Conservation (phyloP, 2,797 vertebrate genomes). For the Todus mexicanus region DNA sequence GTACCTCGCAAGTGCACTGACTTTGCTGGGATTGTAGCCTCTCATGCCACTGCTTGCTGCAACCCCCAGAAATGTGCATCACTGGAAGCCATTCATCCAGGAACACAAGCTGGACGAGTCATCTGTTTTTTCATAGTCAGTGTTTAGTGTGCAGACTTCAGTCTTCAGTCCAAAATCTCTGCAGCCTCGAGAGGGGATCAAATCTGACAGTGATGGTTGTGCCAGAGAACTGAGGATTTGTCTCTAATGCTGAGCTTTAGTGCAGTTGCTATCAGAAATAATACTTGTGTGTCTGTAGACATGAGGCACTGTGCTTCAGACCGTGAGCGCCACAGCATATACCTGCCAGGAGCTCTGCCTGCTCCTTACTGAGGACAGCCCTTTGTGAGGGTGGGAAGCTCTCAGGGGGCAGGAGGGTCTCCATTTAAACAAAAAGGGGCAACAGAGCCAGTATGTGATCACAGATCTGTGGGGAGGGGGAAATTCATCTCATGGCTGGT, state of each 20-base stretch:
- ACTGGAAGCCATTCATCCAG: not conserved
- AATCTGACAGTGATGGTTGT: not conserved
- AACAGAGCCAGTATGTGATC: not conserved
- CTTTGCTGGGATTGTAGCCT: not conserved
- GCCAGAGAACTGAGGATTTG: not conserved
- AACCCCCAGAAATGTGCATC: rapidly evolving
- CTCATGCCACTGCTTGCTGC: not conserved
- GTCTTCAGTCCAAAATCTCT: not conserved
- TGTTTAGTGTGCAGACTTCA: not conserved
- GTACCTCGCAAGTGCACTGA: not conserved
- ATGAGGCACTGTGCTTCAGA: rapidly evolving
- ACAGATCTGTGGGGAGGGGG: not conserved
- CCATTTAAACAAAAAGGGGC: not conserved
- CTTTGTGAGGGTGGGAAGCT: rapidly evolving
- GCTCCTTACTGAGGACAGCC: not conserved
- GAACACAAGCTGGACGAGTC: not conserved
- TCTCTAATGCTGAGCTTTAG: not conserved
- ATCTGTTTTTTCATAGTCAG: rapidly evolving
- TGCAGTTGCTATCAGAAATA: not conserved
- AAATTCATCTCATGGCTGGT: not conserved
- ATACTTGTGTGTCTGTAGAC: not conserved
- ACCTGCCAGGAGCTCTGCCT: not conserved
- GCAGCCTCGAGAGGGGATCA: not conserved
- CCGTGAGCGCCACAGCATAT: rapidly evolving
- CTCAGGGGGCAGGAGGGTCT: rapidly evolving